phyloP scores from a whole-genome alignment of 2,797 vertebrate genomes.

The Capromys pilorides region DNA sequence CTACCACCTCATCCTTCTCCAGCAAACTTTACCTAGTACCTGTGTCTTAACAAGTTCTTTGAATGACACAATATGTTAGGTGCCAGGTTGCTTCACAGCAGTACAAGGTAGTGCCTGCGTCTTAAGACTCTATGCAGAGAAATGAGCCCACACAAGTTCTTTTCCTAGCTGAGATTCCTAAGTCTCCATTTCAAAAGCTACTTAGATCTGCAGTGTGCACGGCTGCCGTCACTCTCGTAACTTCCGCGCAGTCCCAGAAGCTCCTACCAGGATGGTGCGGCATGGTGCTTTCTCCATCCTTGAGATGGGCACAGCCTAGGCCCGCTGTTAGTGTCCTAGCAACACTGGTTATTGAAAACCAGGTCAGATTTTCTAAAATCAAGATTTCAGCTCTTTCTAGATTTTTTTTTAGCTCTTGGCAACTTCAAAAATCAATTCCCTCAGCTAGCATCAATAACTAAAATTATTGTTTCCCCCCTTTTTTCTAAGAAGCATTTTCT shows the following conservation, averaged over 20 bases:
- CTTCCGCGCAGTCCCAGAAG: not conserved
- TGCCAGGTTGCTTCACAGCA: not conserved
- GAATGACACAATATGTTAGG: not conserved
- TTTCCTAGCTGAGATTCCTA: not conserved
- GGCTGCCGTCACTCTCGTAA: not conserved
- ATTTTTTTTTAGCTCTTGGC: not conserved
- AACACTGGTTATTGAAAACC: not conserved
- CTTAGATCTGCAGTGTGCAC: not conserved
- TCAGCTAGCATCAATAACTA: not conserved
- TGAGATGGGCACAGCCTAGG: not conserved
- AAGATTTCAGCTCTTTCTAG: not conserved
- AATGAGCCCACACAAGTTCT: not conserved
- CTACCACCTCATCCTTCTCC: not conserved
- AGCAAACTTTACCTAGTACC: not conserved
- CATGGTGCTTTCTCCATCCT: not conserved
- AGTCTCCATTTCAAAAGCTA: not conserved
- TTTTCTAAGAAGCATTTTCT: not conserved
- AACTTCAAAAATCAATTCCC: not conserved
- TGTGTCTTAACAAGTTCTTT: not conserved
- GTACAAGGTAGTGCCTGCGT: not conserved
- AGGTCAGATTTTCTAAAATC: not conserved
- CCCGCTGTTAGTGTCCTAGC: not conserved
- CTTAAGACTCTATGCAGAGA: not conserved
- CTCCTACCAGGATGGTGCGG: not conserved
- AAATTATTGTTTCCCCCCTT: not conserved